Percentiles rank a stretch among this genome's conserved stretches.
Evolutionary conservation across 2,797 vertebrate species (phyloP).

Genomic region (Anguilla marmorata): DNA sequence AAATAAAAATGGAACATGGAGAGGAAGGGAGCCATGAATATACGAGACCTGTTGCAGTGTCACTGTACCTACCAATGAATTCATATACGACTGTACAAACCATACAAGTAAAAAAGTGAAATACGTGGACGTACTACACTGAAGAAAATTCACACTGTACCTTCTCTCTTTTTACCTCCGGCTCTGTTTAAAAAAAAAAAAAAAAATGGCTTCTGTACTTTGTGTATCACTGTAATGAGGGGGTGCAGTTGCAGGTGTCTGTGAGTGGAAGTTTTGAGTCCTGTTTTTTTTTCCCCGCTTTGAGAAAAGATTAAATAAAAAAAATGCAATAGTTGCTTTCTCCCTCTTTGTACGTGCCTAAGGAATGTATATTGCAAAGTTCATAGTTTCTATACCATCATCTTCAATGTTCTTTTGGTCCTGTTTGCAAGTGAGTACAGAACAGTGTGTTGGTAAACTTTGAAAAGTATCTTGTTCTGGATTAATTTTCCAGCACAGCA

Average conservation of each 20-base stretch:
- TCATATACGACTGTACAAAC: conserved; percentile 17
- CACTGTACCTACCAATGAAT: conserved; percentile 39
- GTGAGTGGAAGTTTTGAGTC: conserved; percentile 58
- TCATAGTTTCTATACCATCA: not conserved
- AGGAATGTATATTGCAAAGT: not conserved
- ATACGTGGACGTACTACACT: not conserved
- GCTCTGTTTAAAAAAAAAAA: conserved; percentile 44
- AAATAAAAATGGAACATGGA: not conserved
- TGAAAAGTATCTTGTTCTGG: not conserved
- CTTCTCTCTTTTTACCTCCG: conserved; percentile 29
- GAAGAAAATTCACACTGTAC: conserved; percentile 19
- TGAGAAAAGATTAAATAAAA: conserved; percentile 66
- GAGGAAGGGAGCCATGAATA: not conserved
- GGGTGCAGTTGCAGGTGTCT: conserved; percentile 57
- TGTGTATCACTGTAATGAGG: conserved; percentile 57
- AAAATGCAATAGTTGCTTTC: conserved; percentile 70
- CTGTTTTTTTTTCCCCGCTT: conserved; percentile 63
- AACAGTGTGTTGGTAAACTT: not conserved
- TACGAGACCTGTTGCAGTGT: not conserved
- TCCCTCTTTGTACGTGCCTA: conserved; percentile 41
- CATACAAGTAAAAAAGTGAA: conserved; percentile 22
- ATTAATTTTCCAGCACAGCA: not conserved
- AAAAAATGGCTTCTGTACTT: conserved; percentile 70
- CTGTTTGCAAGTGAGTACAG: not conserved
- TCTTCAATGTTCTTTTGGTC: not conserved